Percentiles rank a stretch among this genome's conserved stretches.
Conservation (phyloP, 2,888 invertebrate species). For the Eupithecia dodoneata region DNA sequence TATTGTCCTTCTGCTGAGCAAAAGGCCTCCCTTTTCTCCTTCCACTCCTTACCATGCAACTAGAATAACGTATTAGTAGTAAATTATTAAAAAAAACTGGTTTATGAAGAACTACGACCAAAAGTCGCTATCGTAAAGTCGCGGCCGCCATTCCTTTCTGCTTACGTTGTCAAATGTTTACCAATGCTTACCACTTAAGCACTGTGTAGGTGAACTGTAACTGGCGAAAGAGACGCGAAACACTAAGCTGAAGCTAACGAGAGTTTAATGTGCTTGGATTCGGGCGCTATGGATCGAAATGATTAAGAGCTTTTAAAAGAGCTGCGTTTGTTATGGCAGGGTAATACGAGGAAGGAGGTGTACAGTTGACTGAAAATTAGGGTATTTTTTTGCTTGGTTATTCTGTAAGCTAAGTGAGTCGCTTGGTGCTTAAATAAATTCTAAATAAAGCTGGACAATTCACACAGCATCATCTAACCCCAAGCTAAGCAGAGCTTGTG, state of each 20-base stretch:
- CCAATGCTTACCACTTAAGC: conserved; percentile 41
- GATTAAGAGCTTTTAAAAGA: conserved; percentile 28
- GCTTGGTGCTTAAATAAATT: too few relatives aligned
- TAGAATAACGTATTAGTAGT: too few relatives aligned
- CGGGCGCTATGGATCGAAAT: conserved; percentile 28
- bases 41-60: too few relatives aligned
- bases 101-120: neutral
- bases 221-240: conserved; percentile 46
- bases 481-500: too few relatives aligned
- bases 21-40: too few relatives aligned
- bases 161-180: conserved; percentile 47
- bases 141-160: neutral
- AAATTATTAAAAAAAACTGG: neutral
- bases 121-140: conserved; percentile 18
- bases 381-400: neutral
- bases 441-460: too few relatives aligned
- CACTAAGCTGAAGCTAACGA: conserved; percentile 47
- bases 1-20: too few relatives aligned
- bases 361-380: neutral
- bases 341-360: neutral
- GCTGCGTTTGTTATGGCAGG: conserved; percentile 4
- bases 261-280: conserved; percentile 46
- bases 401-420: too few relatives aligned
- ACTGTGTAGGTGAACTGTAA: conserved; percentile 35
- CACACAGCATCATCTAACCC: too few relatives aligned